Evolutionary conservation across 2,113 vertebrate species (phyloP).

Genomic region (Oenanthe melanoleuca): DNA sequence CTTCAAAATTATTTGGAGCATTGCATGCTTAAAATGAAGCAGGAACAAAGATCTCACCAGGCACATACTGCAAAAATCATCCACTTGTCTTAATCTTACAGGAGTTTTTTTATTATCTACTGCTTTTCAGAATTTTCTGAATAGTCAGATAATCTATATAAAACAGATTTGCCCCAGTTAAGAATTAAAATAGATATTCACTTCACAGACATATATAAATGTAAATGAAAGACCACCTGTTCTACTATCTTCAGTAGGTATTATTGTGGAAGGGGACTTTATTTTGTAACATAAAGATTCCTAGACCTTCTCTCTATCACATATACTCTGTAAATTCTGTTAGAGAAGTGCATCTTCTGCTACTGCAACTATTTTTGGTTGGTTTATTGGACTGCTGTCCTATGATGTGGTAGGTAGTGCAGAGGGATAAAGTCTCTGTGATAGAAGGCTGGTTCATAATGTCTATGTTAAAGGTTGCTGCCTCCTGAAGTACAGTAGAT

Average conservation of each 20-base stretch:
- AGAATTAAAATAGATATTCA: not conserved
- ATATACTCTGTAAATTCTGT: not conserved
- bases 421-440: not conserved
- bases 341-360: not conserved
- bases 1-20: slow-evolving; percentile 3
- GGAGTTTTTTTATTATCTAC: not conserved
- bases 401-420: not conserved
- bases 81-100: not conserved
- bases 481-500: not conserved
- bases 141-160: not conserved
- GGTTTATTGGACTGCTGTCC: not conserved
- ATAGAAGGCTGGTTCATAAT: not conserved
- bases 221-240: not conserved
- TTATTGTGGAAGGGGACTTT: not conserved
- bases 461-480: not conserved
- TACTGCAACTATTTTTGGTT: not conserved
- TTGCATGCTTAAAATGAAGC: not conserved
- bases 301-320: not conserved
- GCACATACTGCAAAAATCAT: not conserved
- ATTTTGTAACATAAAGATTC: not conserved
- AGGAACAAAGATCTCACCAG: not conserved
- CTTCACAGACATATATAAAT: not conserved
- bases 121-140: not conserved
- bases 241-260: not conserved
- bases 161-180: not conserved